A percentile compares a stretch with the other conserved stretches of the same genome.
These are phyloP conservation scores for Diploscapter pachys DNA, from an alignment of 1,140 invertebrate species.

Conservation along the genomic window DNA sequence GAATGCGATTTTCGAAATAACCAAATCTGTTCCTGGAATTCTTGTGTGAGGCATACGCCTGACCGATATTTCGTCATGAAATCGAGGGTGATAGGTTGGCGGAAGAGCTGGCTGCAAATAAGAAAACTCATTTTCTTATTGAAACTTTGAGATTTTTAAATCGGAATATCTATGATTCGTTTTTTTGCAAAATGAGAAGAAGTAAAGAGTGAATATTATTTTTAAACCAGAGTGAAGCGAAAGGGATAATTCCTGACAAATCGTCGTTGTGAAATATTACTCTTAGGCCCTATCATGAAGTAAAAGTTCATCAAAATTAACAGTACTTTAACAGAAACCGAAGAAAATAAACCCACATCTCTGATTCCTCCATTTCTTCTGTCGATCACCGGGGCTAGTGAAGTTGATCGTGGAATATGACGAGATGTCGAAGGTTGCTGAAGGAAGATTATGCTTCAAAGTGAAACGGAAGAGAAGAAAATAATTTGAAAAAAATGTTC, in stretches of 20 bases:
- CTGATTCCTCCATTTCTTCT: slow-evolving; percentile 9
- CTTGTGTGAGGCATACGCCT: slow-evolving; percentile 64
- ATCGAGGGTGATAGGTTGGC: slow-evolving; percentile 65
- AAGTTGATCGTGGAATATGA: slow-evolving; percentile 32
- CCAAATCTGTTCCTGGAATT: slow-evolving; percentile 66
- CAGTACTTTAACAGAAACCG: not conserved
- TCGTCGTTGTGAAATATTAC: no score
- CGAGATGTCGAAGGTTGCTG: slow-evolving; percentile 34
- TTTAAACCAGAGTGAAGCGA: no score
- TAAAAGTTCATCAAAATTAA: no score
- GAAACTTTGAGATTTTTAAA: not conserved
- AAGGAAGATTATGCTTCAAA: not conserved
- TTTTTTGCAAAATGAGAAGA: no score
- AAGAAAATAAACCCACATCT: slow-evolving; percentile 20
- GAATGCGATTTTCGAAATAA: slow-evolving; percentile 66
- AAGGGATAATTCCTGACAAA: no score
- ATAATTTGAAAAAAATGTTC: no score
- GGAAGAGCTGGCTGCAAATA: slow-evolving; percentile 51
- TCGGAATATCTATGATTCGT: not conserved
- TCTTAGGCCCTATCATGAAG: no score
- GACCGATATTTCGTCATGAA: slow-evolving; percentile 65
- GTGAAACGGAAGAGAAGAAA: no score
- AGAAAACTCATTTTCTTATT: not conserved
- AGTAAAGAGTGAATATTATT: no score
- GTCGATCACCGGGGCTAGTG: slow-evolving; percentile 22